phyloP scores from a whole-genome alignment of 1,140 invertebrate species.

The Aphidius gifuensis region DNA sequence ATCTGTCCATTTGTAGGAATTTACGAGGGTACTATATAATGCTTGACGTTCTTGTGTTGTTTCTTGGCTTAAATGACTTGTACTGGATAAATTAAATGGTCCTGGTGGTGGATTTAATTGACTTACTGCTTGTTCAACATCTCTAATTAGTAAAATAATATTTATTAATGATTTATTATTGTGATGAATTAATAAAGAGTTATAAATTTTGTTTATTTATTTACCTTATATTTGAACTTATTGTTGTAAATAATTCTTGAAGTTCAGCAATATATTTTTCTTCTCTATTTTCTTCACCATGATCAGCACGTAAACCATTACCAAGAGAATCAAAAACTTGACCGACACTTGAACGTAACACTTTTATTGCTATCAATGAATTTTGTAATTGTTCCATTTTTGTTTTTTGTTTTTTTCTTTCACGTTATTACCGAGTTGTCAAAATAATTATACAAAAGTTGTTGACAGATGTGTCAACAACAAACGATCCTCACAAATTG shows the following conservation, averaged over 20 bases:
- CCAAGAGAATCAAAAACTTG: conserved; percentile 78
- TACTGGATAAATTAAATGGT: conserved; percentile 78
- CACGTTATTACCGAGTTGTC: too few species aligned
- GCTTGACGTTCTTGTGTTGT: conserved; percentile 81
- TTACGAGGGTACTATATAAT: conserved; percentile 81
- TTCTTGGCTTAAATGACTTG: conserved; percentile 79
- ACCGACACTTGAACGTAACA: conserved; percentile 74
- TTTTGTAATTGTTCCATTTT: conserved; percentile 68
- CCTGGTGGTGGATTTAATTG: conserved; percentile 69
- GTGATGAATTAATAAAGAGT: neutral
- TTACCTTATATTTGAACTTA: conserved; percentile 72
- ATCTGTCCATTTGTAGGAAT: conserved; percentile 89
- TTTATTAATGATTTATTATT: too few species aligned
- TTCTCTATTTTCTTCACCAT: conserved; percentile 74
- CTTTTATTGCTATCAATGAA: conserved; percentile 71
- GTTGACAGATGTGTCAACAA: too few species aligned
- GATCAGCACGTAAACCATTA: conserved; percentile 71
- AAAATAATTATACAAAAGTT: too few species aligned
- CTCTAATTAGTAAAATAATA: conserved; percentile 52
- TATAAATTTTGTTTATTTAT: neutral
- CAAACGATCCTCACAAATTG: too few species aligned
- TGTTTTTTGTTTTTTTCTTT: neutral
- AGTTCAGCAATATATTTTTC: conserved; percentile 76
- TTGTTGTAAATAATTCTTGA: conserved; percentile 71
- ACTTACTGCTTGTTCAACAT: conserved; percentile 73